These are phyloP conservation scores for Punctoribates punctum DNA, from an alignment of 2,888 invertebrate genomes.

Conservation along the genomic window DNA sequence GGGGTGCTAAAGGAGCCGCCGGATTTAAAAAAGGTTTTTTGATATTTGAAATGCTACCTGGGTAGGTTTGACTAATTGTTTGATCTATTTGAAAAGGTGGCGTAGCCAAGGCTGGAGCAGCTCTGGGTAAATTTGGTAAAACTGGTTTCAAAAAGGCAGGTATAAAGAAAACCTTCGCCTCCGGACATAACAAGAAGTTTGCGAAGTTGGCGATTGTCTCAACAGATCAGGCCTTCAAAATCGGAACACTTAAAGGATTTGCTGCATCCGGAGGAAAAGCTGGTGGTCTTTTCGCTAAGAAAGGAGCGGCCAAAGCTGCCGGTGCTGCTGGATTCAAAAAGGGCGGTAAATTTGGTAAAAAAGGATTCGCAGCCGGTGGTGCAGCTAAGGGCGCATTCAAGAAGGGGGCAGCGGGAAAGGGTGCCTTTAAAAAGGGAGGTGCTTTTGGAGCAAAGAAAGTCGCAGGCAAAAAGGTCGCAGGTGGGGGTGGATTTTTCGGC, in stretches of 20 bases:
- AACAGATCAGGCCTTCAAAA: constrained; percentile 35
- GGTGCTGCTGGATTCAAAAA: neutral
- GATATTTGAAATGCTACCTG: too few species aligned
- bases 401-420: constrained; percentile 7
- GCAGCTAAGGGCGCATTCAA: constrained; percentile 35
- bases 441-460: constrained; percentile 31
- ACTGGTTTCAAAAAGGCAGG: constrained; percentile 34
- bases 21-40: constrained; percentile 38
- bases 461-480: neutral
- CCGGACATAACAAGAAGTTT: constrained; percentile 39
- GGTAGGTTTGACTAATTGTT: too few species aligned
- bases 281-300: neutral
- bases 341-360: constrained; percentile 8
- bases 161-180: constrained; percentile 25
- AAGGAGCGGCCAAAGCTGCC: neutral
- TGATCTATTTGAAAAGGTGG: too few species aligned
- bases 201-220: constrained; percentile 17
- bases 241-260: neutral
- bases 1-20: constrained; percentile 29
- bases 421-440: constrained; percentile 34
- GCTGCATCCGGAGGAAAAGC: constrained; percentile 29
- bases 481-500: too few species aligned
- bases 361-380: constrained; percentile 35
- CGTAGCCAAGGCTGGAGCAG: neutral
- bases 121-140: neutral